A percentile compares a stretch with the other conserved stretches of the same genome.
Evolutionary conservation across 2,797 vertebrate genomes (phyloP).

Genomic region (Artibeus lituratus): DNA sequence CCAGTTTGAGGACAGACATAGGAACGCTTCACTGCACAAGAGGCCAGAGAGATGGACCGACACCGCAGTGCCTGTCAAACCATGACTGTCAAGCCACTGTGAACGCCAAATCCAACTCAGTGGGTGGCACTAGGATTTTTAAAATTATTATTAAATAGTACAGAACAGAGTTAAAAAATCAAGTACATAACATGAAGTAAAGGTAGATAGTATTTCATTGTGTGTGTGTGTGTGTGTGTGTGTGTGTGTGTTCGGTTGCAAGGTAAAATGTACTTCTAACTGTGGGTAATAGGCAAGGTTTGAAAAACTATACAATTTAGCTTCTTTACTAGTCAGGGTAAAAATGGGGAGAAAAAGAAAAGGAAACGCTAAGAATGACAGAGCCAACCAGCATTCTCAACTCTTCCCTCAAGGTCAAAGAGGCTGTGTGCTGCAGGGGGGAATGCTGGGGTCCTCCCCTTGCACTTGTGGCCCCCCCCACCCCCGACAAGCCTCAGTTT

Average conservation of each 20-base stretch:
- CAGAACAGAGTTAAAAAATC: background rate
- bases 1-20: too few relatives aligned
- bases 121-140: too few relatives aligned
- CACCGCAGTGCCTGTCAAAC: background rate
- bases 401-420: background rate
- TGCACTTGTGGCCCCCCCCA: background rate
- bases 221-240: background rate
- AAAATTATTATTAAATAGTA: background rate
- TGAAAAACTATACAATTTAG: background rate
- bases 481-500: background rate
- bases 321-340: background rate
- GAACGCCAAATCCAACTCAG: background rate
- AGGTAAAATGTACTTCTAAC: background rate
- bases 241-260: background rate
- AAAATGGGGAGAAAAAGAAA: background rate
- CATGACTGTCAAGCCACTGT: too few relatives aligned
- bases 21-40: accelerated
- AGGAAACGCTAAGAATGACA: background rate
- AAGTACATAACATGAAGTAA: background rate
- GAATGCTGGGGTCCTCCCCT: background rate
- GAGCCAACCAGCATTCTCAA: background rate
- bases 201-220: background rate
- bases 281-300: background rate
- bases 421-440: accelerated
- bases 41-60: background rate